Evolutionary conservation across 2,797 vertebrate species (phyloP), one percentile per base, ranked within the genome.

Genomic region (Petrocephalus sullivani): DNA sequence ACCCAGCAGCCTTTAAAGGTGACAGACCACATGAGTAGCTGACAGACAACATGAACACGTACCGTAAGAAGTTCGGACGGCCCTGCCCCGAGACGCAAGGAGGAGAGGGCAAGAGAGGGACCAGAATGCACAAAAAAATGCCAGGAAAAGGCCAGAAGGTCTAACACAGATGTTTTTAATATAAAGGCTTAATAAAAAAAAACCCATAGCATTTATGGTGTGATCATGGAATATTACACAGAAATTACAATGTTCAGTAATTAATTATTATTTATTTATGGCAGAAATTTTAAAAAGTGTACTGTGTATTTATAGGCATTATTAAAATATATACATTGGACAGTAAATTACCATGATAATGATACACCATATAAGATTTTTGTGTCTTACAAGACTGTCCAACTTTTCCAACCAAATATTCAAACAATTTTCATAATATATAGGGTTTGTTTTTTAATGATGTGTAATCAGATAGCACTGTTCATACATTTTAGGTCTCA

Each of bases 1-100:
- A n/a, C 71, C 71, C 71, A 46, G 71, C 14, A n/a, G 71, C 71
- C 71, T 78, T 78, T 78, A 78, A 78, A 78, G 71, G 71, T n/a
- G 19, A 78, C 71, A 12, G 37, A 78, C 57, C 41, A 87, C 21
- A 49, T 14, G 1, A 23, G 87, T 84, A 89, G 67, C 88, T 89
- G 85, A 87, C 85, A 51, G 64, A 49, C 57, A 51, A 19, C 75
- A 12, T 87, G 53, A 87, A 78, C 23, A 14, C 12, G 9, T 5
- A 33, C 12, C 12, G 12, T 37, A 87, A 87, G 84, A 81, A 87
- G 58, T 71, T 86, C n/a, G 10, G 53, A 19, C 57, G 3, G 57
- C 85, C 46, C 14, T n/a, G 61, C 53, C 16, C 33, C 8, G 41
- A 57, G 54, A 23, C 19, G 12, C 21, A 33, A 46, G 71, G 71